Base-by-base conservation (phyloP, 2,888 invertebrate genomes). In the Cosmopolites sordidus region DNA sequence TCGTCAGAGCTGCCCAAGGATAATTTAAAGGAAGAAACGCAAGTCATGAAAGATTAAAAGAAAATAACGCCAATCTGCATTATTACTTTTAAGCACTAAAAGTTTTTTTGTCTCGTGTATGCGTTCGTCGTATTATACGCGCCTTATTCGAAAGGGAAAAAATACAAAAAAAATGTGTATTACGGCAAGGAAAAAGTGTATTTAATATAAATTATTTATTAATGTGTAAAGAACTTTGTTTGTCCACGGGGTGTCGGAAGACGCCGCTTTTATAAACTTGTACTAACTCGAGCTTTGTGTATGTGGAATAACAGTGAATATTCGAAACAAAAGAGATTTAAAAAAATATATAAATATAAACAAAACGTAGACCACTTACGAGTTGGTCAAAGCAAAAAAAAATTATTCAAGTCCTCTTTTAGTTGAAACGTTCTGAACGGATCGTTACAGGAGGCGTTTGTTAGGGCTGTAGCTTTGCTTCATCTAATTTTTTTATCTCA, bases 31-130 rank as follows among this genome's bases (percentile, higher is more conserved):
- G 71, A 72, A 52, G 72, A 71, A 59, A 58, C 66, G 48, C 62
- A 68, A 48, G 66, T 66, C 58, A 63, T 70, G 54, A 72, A 72
- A 62, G 71, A 71, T 61, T 39, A 43, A 40, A 40, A n/a, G n/a
- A n/a, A n/a, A 17, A 44, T 39, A 18, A 22, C 22, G 8, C 22
- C 22, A 22, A 22, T 22, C 22, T 8, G 22, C 22, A 17, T 29
- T 33, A 17, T 33, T 44, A 48, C 39, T 43, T 47, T 45, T 58
- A 58, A 58, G 59, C 49, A 59, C 57, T 52, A 59, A 59, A 59
- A 43, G 38, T 16, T 48, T 53, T 49, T 45, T 47, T 55, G 18
- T 52, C n/a, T n/a, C n/a, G n/a, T n/a, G n/a, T n/a, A n/a, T 18
- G 45, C 48, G 48, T 41, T 9, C 48, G 48, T 22, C 51, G 33